Evolutionary conservation across 1,140 invertebrate species (phyloP), one percentile per base, ranked within the genome.

Genomic region (Pseudomyrmex flavicornis): DNA sequence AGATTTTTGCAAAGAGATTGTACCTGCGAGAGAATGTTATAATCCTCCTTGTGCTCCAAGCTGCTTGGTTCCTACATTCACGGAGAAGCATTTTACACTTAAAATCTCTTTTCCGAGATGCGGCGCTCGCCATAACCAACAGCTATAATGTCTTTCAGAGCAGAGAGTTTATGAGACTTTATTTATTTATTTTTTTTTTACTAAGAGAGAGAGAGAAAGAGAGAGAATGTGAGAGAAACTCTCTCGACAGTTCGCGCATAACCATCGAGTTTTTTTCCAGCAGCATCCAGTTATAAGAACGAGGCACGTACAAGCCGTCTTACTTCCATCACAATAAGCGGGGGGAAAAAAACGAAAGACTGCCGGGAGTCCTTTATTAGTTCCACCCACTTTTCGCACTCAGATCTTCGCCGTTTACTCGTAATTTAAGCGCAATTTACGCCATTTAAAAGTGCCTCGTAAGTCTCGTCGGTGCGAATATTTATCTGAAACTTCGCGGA

Each of bases 121-220:
- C 46, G 44, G n/a, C 44, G 44, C 44, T 48, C 46, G 22, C 74
- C 46, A 26, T 52, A 68, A 12, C 54, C 63, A 79, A 76, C 82
- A 44, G 62, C 50, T 61, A 20, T 79, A 77, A 77, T 83, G 63
- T 66, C 63, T 79, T 83, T 69, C 58, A 10, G 8, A 68, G 9
- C 52, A 20, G 15, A 20, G 15, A 75, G 63, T 84, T 84, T 84
- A 84, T 84, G 65, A 79, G 26, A 84, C 56, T 69, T 77, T 80
- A 61, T 79, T 76, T 76, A 66, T 83, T 75, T 68, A n/a, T 75
- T 61, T 61, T 82, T 35, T 5, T 62, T 20, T 54, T n/a, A 66
- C 5, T 10, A 17, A 68, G 35, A 66, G n/a, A 7, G 9, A 26
- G 10, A 62, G 13, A 62, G 22, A 15, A 1, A 13, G 20, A 15